Conservation (phyloP, 2,888 invertebrate genomes). For the Orthosia incerta region DNA sequence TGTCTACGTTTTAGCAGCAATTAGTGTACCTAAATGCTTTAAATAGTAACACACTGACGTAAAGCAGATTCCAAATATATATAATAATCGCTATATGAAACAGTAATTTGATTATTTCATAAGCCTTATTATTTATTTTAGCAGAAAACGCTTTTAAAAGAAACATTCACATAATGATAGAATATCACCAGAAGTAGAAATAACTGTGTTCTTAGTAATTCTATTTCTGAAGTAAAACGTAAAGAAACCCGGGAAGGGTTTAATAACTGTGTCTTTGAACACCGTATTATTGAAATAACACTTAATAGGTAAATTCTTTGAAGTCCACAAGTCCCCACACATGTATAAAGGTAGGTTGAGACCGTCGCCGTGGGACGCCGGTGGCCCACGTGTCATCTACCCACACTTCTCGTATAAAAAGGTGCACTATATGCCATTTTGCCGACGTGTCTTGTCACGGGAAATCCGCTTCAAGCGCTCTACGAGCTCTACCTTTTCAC, state of each 20-base stretch:
- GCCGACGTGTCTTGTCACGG: conserved; percentile 27
- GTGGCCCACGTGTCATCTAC: neutral
- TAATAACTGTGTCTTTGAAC: neutral
- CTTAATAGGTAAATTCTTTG: neutral
- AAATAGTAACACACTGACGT: no score
- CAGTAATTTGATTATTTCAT: no score
- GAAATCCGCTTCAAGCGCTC: conserved; percentile 29
- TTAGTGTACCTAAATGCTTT: no score
- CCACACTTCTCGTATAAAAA: conserved; percentile 9
- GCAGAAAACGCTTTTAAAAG: neutral
- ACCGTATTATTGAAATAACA: neutral
- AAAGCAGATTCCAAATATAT: no score
- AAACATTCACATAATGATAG: neutral
- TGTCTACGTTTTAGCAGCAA: neutral
- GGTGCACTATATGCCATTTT: conserved; percentile 36
- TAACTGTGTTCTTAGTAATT: neutral
- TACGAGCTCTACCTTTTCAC: conserved; percentile 12
- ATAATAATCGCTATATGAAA: no score
- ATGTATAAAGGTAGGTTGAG: neutral
- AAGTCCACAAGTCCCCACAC: neutral
- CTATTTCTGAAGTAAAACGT: neutral
- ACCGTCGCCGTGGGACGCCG: neutral
- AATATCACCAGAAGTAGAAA: neutral
- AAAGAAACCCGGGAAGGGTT: no score
- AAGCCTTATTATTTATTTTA: no score